phyloP scores from a whole-genome alignment of 2,797 vertebrate species.

The Pipistrellus kuhlii region DNA sequence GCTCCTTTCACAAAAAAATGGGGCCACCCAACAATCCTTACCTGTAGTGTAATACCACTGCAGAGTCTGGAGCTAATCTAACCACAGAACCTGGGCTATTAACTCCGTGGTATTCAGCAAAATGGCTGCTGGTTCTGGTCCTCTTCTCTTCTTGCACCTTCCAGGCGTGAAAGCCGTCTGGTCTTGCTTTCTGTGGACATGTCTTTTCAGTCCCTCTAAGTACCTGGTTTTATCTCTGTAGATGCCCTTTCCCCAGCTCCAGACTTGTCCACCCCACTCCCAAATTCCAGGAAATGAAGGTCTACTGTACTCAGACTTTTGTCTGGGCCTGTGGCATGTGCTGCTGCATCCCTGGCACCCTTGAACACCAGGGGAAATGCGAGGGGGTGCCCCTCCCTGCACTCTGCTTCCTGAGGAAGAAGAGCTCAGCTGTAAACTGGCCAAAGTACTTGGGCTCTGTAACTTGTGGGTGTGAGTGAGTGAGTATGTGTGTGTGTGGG shows the following conservation, averaged over 20 bases:
- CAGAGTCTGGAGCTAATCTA: not conserved
- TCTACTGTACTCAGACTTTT: not conserved
- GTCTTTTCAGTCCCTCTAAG: not conserved
- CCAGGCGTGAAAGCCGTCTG: not conserved
- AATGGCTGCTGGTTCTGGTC: not conserved
- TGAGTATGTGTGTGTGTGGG: not conserved
- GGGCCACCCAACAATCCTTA: not conserved
- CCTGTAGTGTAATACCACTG: not conserved
- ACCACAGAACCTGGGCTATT: not conserved
- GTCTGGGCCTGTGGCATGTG: not conserved
- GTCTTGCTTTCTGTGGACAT: not conserved
- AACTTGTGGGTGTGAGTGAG: not conserved
- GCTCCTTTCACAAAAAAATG: slow-evolving; percentile 34
- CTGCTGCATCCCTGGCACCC: too few relatives aligned
- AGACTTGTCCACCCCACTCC: not conserved
- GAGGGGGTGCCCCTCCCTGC: not conserved
- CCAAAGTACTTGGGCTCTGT: not conserved
- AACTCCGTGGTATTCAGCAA: not conserved
- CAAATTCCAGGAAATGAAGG: slow-evolving; percentile 8
- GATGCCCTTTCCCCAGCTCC: not conserved
- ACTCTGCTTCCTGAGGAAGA: slow-evolving; percentile 31
- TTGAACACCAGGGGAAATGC: not conserved
- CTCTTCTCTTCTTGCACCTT: not conserved
- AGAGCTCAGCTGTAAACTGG: not conserved
- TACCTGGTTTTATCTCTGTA: not conserved